Evolutionary conservation across 2,113 vertebrate species (phyloP).

Genomic region (Helogale parvula): DNA sequence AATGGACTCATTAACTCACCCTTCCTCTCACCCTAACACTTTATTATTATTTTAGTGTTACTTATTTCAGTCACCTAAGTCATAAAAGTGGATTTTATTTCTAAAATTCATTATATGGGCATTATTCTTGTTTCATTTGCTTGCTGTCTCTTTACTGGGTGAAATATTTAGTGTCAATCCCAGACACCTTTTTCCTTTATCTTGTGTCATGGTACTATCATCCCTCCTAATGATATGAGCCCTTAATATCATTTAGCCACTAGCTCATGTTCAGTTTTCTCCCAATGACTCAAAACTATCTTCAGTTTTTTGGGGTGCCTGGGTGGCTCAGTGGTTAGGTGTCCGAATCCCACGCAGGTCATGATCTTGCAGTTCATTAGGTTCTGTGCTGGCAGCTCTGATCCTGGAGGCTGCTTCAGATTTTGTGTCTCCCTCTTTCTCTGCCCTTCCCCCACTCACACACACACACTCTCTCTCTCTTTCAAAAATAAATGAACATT

Average conservation of each 20-base stretch:
- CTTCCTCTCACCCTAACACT: neutral
- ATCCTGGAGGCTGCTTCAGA: no score
- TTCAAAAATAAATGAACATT: no score
- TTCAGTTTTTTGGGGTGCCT: neutral
- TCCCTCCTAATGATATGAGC: neutral
- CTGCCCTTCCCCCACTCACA: no score
- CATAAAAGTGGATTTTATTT: neutral
- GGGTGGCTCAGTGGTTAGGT: no score
- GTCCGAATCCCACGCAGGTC: no score
- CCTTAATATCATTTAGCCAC: neutral
- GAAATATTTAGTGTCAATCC: neutral
- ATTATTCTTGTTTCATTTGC: neutral
- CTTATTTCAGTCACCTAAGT: neutral
- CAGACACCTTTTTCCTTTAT: neutral
- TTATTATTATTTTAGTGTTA: neutral
- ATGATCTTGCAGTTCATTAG: no score
- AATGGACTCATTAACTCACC: neutral
- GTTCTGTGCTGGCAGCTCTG: no score
- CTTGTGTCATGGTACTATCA: neutral
- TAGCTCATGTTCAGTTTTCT: neutral
- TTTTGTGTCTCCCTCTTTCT: no score
- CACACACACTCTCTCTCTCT: no score
- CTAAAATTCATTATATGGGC: neutral
- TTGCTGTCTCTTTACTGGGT: neutral
- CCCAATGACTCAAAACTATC: neutral